A percentile compares a stretch with the other conserved stretches of the same genome.
Evolutionary conservation across 2,888 invertebrate species (phyloP).

Genomic region (Nomada flava): DNA sequence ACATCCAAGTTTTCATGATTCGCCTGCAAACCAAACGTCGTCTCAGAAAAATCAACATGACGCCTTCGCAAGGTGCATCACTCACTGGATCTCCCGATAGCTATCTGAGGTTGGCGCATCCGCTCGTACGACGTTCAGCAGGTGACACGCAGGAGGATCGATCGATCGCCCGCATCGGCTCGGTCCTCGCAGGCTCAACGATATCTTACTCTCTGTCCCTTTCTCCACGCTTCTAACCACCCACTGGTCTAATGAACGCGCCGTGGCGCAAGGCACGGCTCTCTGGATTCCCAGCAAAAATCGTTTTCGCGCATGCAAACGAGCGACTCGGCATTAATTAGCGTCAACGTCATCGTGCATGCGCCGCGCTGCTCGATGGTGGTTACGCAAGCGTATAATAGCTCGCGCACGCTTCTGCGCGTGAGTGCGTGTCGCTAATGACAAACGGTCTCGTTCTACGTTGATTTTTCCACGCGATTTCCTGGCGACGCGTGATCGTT

Average conservation of each 20-base stretch:
- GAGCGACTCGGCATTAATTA: constrained; percentile 72
- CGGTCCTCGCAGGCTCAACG: constrained; percentile 59
- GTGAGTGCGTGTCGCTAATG: constrained; percentile 33
- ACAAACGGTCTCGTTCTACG: constrained; percentile 36
- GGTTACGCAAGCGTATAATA: constrained; percentile 57
- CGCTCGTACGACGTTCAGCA: constrained; percentile 47
- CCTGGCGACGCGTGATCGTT: neutral
- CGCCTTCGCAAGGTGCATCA: constrained; percentile 41
- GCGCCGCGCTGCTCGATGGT: constrained; percentile 1
- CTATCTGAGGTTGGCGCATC: constrained; percentile 41
- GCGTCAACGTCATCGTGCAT: constrained; percentile 66
- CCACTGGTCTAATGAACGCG: constrained; percentile 70
- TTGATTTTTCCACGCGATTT: constrained; percentile 24
- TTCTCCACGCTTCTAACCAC: constrained; percentile 30
- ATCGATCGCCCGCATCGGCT: constrained; percentile 61
- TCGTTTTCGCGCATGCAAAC: constrained; percentile 70
- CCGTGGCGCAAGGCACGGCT: constrained; percentile 46
- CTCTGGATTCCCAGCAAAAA: constrained; percentile 62
- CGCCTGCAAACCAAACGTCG: neutral
- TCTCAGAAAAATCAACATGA: constrained; percentile 20
- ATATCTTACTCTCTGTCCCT: constrained; percentile 51
- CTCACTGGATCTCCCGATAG: constrained; percentile 28
- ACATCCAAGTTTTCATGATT: neutral
- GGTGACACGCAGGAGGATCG: constrained; percentile 51
- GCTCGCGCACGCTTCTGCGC: constrained; percentile 21